Conservation (phyloP, 64 coral and sea anemone species). For the Catalaphyllia jardinei region DNA sequence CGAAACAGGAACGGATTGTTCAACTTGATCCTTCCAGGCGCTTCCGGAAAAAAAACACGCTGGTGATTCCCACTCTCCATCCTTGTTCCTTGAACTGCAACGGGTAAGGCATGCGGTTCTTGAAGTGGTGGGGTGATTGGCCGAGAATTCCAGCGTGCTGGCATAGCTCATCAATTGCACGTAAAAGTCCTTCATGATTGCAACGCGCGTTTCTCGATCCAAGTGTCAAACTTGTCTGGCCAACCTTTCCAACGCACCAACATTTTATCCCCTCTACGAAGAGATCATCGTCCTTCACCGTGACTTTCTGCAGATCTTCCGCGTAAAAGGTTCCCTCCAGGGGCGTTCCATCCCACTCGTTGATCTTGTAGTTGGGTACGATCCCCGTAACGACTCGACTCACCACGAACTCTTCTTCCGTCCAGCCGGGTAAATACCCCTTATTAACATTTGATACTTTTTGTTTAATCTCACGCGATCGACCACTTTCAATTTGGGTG, state of each 20-base stretch:
- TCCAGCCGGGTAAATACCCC: slow-evolving; percentile 68
- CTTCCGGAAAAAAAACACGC: too few relatives aligned
- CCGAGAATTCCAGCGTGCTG: too few relatives aligned
- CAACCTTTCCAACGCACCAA: slow-evolving; percentile 74
- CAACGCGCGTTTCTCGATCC: background rate
- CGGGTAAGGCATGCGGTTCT: too few relatives aligned
- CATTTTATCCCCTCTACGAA: slow-evolving; percentile 46
- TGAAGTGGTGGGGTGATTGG: too few relatives aligned
- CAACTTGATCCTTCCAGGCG: too few relatives aligned
- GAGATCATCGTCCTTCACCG: background rate
- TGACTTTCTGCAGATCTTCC: slow-evolving; percentile 52
- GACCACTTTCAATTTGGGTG: background rate
- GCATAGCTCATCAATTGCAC: too few relatives aligned
- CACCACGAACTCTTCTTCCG: slow-evolving; percentile 68
- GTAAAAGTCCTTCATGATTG: too few relatives aligned
- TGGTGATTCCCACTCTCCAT: too few relatives aligned
- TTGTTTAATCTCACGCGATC: slow-evolving; percentile 57
- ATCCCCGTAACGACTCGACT: background rate
- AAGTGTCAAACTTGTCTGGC: slow-evolving; percentile 62
- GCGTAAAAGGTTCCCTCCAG: slow-evolving; percentile 54
- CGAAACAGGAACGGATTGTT: too few relatives aligned
- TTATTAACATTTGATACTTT: slow-evolving; percentile 33
- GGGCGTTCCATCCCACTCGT: slow-evolving; percentile 48
- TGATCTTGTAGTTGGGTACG: slow-evolving; percentile 11
- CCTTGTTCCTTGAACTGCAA: too few relatives aligned